These are phyloP conservation scores for Pelosia muscerda DNA, from an alignment of 2,888 invertebrate genomes.

Conservation along the genomic window DNA sequence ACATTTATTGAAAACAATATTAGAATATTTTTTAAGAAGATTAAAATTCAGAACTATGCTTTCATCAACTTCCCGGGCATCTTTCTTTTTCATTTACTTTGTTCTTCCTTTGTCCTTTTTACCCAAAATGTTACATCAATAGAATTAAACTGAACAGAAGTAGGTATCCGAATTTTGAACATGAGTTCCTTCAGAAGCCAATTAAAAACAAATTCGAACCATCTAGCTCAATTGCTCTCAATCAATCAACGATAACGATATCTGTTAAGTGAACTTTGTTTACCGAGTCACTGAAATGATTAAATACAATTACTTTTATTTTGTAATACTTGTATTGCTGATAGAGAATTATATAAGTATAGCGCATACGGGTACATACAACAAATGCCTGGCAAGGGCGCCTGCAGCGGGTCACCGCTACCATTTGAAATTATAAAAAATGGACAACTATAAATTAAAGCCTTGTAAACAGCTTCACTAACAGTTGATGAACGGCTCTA, in stretches of 20 bases:
- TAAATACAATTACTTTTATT: conserved; percentile 2
- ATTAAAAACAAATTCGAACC: conserved; percentile 2
- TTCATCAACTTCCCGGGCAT: too few species aligned
- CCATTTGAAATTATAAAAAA: background rate
- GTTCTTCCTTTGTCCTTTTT: too few species aligned
- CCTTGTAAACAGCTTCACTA: conserved; percentile 14
- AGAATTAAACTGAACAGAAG: background rate
- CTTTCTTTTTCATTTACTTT: too few species aligned
- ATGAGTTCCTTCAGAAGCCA: background rate
- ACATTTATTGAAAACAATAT: too few species aligned
- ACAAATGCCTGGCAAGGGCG: too few species aligned
- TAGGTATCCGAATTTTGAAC: background rate
- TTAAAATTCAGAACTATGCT: too few species aligned
- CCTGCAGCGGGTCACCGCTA: too few species aligned
- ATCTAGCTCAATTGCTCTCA: background rate
- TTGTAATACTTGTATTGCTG: background rate
- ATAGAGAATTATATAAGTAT: background rate
- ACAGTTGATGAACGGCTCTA: conserved; percentile 11
- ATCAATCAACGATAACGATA: conserved; percentile 7
- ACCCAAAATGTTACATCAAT: background rate
- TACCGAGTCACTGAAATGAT: background rate
- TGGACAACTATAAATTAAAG: background rate
- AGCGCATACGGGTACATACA: too few species aligned
- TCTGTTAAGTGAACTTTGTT: background rate
- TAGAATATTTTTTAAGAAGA: too few species aligned